Base-by-base conservation (phyloP, 2,888 invertebrate species). In the Ectemnius continuus region DNA sequence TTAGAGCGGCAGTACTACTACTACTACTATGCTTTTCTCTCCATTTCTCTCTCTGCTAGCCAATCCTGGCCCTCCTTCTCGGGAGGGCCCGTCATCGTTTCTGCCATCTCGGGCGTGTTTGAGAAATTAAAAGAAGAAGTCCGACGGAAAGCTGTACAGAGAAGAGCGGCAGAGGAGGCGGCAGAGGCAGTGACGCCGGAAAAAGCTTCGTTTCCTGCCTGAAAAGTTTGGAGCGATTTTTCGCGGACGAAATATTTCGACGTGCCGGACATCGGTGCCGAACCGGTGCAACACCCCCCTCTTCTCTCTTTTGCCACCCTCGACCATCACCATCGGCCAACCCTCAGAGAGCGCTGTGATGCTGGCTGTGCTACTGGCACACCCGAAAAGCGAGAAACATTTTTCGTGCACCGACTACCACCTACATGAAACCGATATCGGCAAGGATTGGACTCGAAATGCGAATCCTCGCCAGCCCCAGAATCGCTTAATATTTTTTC, bases 391-490 rank as follows among this genome's bases (percentile, higher is more conserved):
- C 5, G 52, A 52, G 52, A 16, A 52, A 52, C 52, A 52, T 52
- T 52, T 52, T 52, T 52, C 52, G 52, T 16, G 52, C 52, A 52
- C 16, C 52, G 52, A 36, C 36, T 36, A 36, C 36, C 36, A 36
- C 36, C 52, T 52, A 52, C 52, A 16, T 52, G 52, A 52, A 16
- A 52, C 13, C 52, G 52, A 52, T 52, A 52, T 52, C 52, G 52
- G 16, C 14, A 52, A 52, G 52, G 52, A 52, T 16, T 52, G 4
- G n/a, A 52, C 4, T 16, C 52, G 52, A 36, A 36, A 36, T 36
- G 36, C 8, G 36, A 36, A 11, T 6, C 36, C 36, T 36, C 36
- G 36, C 36, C 6, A 23, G 3, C 4, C 6, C 36, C 6, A 6
- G 36, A 11, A 36, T 36, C 36, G 36, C 36, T 36, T 36, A 6